Base-by-base conservation (phyloP, 2,797 vertebrate genomes). In the Rhinoraja longicauda region DNA sequence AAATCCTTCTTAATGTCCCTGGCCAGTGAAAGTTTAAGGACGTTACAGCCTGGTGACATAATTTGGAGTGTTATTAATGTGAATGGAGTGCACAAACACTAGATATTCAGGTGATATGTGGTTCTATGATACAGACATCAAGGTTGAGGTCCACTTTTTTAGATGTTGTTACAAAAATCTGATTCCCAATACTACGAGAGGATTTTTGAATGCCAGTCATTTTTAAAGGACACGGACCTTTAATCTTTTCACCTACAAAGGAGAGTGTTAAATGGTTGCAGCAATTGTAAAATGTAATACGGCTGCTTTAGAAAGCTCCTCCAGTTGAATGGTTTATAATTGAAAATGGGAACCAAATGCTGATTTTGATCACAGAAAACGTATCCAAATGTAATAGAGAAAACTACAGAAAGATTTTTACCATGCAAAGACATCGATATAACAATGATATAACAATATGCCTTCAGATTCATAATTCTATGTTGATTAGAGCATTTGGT, bases 61-160 rank as follows among this genome's bases (percentile, higher is more conserved):
- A 86, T 17, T 62, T 62, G 57, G 82, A 62, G 39, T 13, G 57
- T 6, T n/a, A 29, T 1, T 86, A 62, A 62, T 59, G 13, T 86
- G 26, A 59, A n/a, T 57, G 13, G 29, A 39, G 6, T 2, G 12
- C 57, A 29, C 4, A 78, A 17, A 84, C 0, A 2, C 2, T 29
- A 29, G 57, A n/a, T 62, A 86, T 86, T 86, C 53, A 86, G 81
- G 57, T 29, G n/a, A n/a, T 59, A 12, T 29, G 15, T n/a, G 29
- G 4, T n/a, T 86, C 57, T 86, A 57, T 59, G 12, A 10, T 62
- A 29, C 29, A 32, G 12, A n/a, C 26, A 57, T 78, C 21, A 6
- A 82, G 29, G 24, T 9, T 82, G 81, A 84, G 81, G 81, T 84
- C 81, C 26, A 81, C 10, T 81, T 53, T 67, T 62, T 84, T 84